Evolutionary conservation across 2,113 vertebrate genomes (phyloP), one percentile per base, ranked within the genome.

Genomic region (Phalacrocorax aristotelis): DNA sequence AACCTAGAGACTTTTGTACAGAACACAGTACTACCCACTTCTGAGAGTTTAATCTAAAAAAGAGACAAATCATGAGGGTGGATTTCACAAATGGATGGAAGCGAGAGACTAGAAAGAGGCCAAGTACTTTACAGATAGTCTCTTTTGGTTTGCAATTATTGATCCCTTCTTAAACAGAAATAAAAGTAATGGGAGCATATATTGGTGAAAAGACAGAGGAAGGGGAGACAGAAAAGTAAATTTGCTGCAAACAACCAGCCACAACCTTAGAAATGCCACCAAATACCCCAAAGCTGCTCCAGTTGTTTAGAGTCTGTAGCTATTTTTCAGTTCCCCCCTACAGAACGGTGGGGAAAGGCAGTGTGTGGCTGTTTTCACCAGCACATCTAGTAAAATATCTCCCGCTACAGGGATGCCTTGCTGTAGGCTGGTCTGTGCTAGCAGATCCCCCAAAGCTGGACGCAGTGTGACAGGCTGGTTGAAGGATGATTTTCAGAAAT

Each of bases 101-200:
- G 21, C 1, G 16, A 46, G 6, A 70, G 27, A 62, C 34, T 17
- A 42, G 8, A 29, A 68, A 79, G 10, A 65, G 4, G 26, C 29
- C 46, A 8, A 0, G 0, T 9, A 30, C 30, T 55, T 69, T 49
- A 60, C 7, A 44, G 10, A 1, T 42, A 46, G 10, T 36, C n/a
- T 62, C 23, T 36, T 54, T 17, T 12, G 12, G 23, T 20, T 83
- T 65, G 27, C 46, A 15, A 60, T 13, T 34, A 51, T 13, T 34
- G 62, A 70, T 54, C 21, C 16, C 29, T 86, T 44, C 36, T 25
- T n/a, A n/a, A 68, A 58, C 23, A 81, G 36, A 55, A 78, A 55
- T 18, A 42, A 25, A 77, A 77, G 13, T 30, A 44, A 62, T 0
- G 1, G n/a, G 55, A 84, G 29, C 15, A 52, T 18, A 40, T 1